Base-by-base conservation (phyloP, 1,140 invertebrate species). In the Nomia melanderi region DNA sequence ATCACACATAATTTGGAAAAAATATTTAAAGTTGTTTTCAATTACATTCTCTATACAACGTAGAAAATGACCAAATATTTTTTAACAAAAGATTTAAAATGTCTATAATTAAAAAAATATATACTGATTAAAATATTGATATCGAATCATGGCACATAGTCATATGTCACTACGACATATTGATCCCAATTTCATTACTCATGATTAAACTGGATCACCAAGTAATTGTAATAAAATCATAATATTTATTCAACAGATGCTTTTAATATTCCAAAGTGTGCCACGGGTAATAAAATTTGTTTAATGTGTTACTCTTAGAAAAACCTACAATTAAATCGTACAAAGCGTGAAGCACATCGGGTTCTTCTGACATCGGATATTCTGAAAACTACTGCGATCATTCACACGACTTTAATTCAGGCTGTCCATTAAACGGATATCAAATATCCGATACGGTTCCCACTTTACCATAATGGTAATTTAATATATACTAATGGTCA, bases 371-470 rank as follows among this genome's bases (percentile, higher is more conserved):
- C 64, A 72, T 17, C 25, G 50, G 47, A 66, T 74, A 66, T 41
- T 47, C 53, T 17, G n/a, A 23, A 66, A 50, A 47, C 36, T 33
- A 33, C 12, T 6, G 60, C 17, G 14, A 59, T 29, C 31, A 47
- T 14, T 70, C 36, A 64, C 44, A 29, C 23, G 36, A 11, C 17
- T 64, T 41, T 50, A 60, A 57, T 63, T 71, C 36, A 54, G 62
- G 31, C 75, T 39, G 5, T 20, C 66, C 41, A 71, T 77, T 63
- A 62, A 62, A 62, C 12, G 56, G 44, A 71, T 77, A 77, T 71
- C 57, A 56, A 54, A 63, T 77, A 71, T 41, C 47, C n/a, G 75
- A 56, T 70, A 54, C 57, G 33, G 33, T 25, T 39, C 23, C 25
- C 44, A 14, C 9, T 12, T 63, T 17, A 33, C 20, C 29, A 31